Percentiles rank a stretch among this genome's conserved stretches.
These are phyloP conservation scores for Leucania comma DNA, from an alignment of 2,888 invertebrate species.

Conservation along the genomic window DNA sequence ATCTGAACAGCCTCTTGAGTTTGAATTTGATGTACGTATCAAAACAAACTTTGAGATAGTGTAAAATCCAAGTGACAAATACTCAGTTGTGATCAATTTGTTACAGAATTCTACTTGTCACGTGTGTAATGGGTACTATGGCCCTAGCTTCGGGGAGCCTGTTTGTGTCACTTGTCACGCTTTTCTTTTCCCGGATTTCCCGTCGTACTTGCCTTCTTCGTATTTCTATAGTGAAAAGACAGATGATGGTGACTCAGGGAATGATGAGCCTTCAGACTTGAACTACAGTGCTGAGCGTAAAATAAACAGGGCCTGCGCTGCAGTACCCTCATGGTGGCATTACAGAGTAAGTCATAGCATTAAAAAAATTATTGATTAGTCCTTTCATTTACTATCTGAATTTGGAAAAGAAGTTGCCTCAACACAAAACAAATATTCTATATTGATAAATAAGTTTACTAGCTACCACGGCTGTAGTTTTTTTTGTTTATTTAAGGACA, in stretches of 20 bases:
- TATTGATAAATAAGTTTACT: too few relatives aligned
- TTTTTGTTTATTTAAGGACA: too few relatives aligned
- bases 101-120: constrained; percentile 93
- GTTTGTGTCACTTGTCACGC: constrained; percentile 98
- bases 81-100: constrained; percentile 15
- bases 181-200: constrained; percentile 96
- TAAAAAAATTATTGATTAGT: not conserved
- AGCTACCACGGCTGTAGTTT: too few relatives aligned
- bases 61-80: not conserved
- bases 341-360: constrained; percentile 75
- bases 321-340: constrained; percentile 83
- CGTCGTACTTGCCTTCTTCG: constrained; percentile 88
- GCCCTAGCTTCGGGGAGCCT: constrained; percentile 97
- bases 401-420: too few relatives aligned
- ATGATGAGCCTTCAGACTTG: constrained; percentile 96
- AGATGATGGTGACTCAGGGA: constrained; percentile 98
- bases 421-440: too few relatives aligned
- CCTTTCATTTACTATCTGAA: not conserved
- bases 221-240: constrained; percentile 91
- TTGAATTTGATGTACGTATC: constrained; percentile 83
- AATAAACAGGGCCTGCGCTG: constrained; percentile 78
- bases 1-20: constrained; percentile 80
- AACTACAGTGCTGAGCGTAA: constrained; percentile 90
- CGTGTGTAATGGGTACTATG: constrained; percentile 97
- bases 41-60: not conserved